These are phyloP conservation scores for Muntiacus reevesi DNA, from an alignment of 2,113 vertebrate genomes.

Conservation along the genomic window DNA sequence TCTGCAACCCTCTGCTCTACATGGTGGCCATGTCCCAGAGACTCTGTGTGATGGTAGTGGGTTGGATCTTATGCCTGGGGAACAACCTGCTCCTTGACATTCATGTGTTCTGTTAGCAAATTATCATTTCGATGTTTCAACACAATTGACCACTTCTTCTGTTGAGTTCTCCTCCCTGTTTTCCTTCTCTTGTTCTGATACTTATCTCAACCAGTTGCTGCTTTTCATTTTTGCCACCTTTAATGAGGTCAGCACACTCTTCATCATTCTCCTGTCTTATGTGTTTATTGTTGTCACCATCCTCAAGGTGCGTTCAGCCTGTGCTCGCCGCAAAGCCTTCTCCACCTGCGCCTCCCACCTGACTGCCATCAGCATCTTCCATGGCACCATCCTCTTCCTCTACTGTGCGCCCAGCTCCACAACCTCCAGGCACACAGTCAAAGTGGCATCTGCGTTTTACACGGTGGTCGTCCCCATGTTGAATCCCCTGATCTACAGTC, in stretches of 20 bases:
- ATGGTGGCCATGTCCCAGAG: conserved; percentile 31
- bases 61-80: neutral
- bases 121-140: neutral
- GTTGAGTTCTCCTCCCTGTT: conserved; percentile 65
- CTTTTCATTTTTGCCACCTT: conserved; percentile 49
- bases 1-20: conserved; percentile 58
- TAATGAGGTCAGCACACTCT: neutral
- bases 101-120: conserved; percentile 12
- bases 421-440: conserved; percentile 52
- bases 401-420: conserved; percentile 52
- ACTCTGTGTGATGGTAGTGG: conserved; percentile 12
- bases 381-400: conserved; percentile 55
- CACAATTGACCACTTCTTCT: conserved; percentile 64
- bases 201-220: neutral
- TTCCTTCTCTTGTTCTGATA: conserved; percentile 61
- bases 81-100: neutral
- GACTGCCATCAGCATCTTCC: conserved; percentile 47
- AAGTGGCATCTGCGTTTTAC: conserved; percentile 58
- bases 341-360: conserved; percentile 69
- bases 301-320: conserved; percentile 27
- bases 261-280: conserved; percentile 25
- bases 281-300: conserved; percentile 27
- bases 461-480: conserved; percentile 49
- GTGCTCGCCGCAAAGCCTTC: conserved; percentile 28
- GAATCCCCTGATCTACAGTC: conserved; percentile 55